phyloP scores from a whole-genome alignment of 1,140 invertebrate species.

The Procambarus virginalis region DNA sequence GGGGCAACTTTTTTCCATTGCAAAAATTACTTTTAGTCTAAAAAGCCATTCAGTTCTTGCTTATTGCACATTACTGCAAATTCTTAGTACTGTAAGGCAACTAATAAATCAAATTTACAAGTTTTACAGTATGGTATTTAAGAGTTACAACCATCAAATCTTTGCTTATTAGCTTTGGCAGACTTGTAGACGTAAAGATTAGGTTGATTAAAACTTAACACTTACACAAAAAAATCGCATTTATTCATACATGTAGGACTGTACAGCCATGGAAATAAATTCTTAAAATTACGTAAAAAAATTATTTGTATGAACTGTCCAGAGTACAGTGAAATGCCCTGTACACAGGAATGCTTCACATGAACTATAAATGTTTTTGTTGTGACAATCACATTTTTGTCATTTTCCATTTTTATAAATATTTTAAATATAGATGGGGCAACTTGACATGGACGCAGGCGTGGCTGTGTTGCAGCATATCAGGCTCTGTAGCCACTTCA shows the following conservation, averaged over 20 bases:
- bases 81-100: too few relatives aligned
- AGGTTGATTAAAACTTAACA: background rate
- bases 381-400: constrained; percentile 10
- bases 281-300: constrained; percentile 55
- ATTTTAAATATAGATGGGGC: constrained; percentile 26
- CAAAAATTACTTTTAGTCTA: too few relatives aligned
- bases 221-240: constrained; percentile 59
- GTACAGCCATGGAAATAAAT: constrained; percentile 48
- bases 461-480: constrained; percentile 8
- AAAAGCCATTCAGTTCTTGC: too few relatives aligned
- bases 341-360: constrained; percentile 65
- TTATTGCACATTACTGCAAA: too few relatives aligned
- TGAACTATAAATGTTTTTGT: constrained; percentile 32
- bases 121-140: too few relatives aligned
- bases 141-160: too few relatives aligned
- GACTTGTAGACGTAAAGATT: background rate
- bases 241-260: constrained; percentile 67
- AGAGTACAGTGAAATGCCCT: constrained; percentile 60
- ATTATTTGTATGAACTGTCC: constrained; percentile 55
- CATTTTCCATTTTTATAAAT: constrained; percentile 44
- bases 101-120: too few relatives aligned
- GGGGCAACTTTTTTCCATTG: too few relatives aligned
- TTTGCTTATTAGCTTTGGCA: too few relatives aligned
- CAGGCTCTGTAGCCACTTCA: background rate
- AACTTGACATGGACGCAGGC: background rate